Percentiles rank a stretch among this genome's conserved stretches.
Evolutionary conservation across 2,888 invertebrate species (phyloP).

Genomic region (Monochamus alternatus): DNA sequence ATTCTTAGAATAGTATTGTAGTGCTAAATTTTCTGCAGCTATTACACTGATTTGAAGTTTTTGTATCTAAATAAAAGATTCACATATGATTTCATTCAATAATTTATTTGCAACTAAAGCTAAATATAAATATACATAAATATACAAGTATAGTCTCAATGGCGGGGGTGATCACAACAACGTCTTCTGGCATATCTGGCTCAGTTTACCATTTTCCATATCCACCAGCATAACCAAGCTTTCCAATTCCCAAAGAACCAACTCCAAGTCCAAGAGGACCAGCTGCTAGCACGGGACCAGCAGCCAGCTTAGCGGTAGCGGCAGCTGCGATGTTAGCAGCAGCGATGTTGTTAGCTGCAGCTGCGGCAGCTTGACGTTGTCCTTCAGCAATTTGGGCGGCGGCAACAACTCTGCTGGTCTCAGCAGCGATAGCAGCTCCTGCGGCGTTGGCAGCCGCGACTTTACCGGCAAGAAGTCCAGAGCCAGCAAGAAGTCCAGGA

Average conservation of each 20-base stretch:
- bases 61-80: too few species aligned
- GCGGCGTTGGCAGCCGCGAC: conserved; percentile 6
- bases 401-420: conserved; percentile 21
- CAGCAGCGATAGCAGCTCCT: conserved; percentile 23
- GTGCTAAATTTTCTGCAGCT: too few species aligned
- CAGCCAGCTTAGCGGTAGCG: neutral
- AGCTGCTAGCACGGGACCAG: neutral
- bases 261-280: conserved; percentile 10
- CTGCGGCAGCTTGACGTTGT: conserved; percentile 22
- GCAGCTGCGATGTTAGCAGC: conserved; percentile 19
- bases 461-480: neutral
- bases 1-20: too few species aligned
- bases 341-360: neutral
- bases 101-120: conserved; percentile 35
- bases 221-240: neutral
- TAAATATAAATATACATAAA: conserved; percentile 32
- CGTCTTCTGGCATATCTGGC: neutral
- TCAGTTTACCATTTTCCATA: conserved; percentile 18
- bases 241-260: neutral
- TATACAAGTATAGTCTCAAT: conserved; percentile 25
- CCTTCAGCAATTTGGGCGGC: conserved; percentile 31
- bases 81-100: conserved; percentile 16
- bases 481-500: neutral
- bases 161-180: neutral
- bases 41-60: too few species aligned